These are phyloP conservation scores for Carterocephalus palaemon DNA, from an alignment of 2,888 invertebrate species.

Conservation along the genomic window DNA sequence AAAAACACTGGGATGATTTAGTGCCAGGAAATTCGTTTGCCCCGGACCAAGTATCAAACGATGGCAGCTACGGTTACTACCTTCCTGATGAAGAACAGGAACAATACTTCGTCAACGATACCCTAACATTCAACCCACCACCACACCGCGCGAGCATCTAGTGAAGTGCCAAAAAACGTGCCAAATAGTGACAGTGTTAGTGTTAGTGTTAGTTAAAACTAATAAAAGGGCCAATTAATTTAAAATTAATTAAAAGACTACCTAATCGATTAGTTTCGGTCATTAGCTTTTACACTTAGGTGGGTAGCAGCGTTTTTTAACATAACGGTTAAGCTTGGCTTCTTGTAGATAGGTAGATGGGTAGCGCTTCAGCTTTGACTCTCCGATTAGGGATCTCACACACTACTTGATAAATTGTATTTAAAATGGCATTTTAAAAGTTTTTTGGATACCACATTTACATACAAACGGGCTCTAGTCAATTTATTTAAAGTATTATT, in stretches of 20 bases:
- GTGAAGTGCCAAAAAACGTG: conserved; percentile 38
- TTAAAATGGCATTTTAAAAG: background rate
- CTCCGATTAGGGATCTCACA: conserved; percentile 7
- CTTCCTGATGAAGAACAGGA: conserved; percentile 65
- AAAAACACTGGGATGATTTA: conserved; percentile 60
- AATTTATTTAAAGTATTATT: too few species aligned
- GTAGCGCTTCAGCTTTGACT: conserved; percentile 14
- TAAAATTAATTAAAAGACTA: conserved; percentile 35
- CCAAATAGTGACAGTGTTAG: conserved; percentile 33
- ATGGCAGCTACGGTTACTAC: conserved; percentile 72
- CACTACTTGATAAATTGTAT: conserved; percentile 2
- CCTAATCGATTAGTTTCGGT: conserved; percentile 51
- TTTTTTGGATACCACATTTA: background rate
- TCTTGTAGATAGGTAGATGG: conserved; percentile 54
- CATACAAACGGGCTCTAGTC: background rate
- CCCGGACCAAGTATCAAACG: conserved; percentile 60
- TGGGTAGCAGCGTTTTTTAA: conserved; percentile 49
- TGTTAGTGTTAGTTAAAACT: conserved; percentile 41
- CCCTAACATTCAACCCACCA: conserved; percentile 67
- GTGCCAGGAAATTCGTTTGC: conserved; percentile 49
- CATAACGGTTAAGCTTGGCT: conserved; percentile 56
- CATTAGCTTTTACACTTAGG: conserved; percentile 67
- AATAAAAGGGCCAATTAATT: conserved; percentile 36
- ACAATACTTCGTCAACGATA: conserved; percentile 67
- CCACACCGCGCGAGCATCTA: conserved; percentile 74